phyloP scores from a whole-genome alignment of 2,797 vertebrate species.

The Trichosurus vulpecula region DNA sequence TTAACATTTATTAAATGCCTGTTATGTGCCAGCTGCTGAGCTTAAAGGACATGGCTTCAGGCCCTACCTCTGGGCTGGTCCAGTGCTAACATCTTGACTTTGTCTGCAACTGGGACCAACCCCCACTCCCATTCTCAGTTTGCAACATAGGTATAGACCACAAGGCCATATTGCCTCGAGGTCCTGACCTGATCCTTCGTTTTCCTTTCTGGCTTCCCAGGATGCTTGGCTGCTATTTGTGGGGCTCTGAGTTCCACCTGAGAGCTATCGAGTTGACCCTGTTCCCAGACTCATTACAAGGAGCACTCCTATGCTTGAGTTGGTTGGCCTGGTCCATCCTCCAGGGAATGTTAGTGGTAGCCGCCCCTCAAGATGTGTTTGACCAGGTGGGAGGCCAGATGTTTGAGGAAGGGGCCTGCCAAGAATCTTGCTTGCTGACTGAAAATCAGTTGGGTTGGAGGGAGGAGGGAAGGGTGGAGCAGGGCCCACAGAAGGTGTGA shows the following conservation, averaged over 20 bases:
- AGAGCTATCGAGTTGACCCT: conserved; percentile 10
- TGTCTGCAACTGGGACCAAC: neutral
- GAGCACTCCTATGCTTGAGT: neutral
- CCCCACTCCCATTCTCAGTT: neutral
- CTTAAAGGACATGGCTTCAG: neutral
- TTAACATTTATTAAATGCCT: neutral
- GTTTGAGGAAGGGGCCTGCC: conserved; percentile 42
- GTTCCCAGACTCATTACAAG: neutral
- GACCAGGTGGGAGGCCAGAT: conserved; percentile 73
- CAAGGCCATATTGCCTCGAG: neutral
- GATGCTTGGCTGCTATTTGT: neutral
- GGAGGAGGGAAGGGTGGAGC: neutral
- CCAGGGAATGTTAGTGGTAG: neutral
- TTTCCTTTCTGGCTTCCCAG: neutral
- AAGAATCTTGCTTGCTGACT: conserved; percentile 37
- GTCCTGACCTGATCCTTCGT: neutral
- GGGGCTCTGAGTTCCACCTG: conserved; percentile 8
- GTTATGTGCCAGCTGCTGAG: neutral
- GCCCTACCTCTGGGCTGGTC: neutral
- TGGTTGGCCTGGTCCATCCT: neutral
- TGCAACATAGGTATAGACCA: neutral
- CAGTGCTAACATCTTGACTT: neutral
- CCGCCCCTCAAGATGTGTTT: conserved; percentile 44
- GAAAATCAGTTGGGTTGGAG: neutral
- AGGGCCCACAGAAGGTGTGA: neutral